Conservation (phyloP, 1,140 invertebrate species). For the Geopemphigus sp. region DNA sequence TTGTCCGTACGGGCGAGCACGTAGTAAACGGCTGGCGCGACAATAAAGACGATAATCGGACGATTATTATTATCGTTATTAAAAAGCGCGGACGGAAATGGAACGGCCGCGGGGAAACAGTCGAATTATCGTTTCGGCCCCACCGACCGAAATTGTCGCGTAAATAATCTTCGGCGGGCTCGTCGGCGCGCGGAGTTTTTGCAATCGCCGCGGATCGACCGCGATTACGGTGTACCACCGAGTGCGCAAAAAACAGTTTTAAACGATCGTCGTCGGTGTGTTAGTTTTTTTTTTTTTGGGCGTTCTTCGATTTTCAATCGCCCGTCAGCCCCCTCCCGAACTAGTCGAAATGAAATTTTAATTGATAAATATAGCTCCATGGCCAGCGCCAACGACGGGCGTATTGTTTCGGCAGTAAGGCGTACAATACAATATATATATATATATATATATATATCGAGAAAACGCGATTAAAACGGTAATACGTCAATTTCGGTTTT, state of each 20-base stretch:
- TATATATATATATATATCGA: too few species aligned
- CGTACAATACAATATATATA: too few species aligned
- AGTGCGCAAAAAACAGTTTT: slow-evolving; percentile 14
- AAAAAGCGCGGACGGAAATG: neutral
- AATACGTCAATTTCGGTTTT: too few species aligned
- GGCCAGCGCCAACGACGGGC: too few species aligned
- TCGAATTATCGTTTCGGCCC: neutral
- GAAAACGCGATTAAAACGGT: too few species aligned
- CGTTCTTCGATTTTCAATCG: slow-evolving; percentile 8
- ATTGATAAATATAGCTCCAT: slow-evolving; percentile 8
- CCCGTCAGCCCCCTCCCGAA: neutral
- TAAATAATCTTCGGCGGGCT: neutral
- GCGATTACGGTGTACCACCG: too few species aligned
- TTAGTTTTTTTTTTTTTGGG: slow-evolving; percentile 2
- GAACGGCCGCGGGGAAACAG: neutral
- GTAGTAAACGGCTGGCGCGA: slow-evolving; percentile 4
- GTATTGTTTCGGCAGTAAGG: too few species aligned
- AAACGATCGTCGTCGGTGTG: neutral
- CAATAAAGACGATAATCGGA: neutral
- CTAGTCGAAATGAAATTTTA: neutral
- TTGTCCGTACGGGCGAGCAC: neutral
- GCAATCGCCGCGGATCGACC: neutral
- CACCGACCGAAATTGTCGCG: neutral
- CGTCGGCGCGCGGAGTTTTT: slow-evolving; percentile 15
- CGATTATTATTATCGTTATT: slow-evolving; percentile 21